Evolutionary conservation across 2,797 vertebrate species (phyloP), one percentile per base, ranked within the genome.

Genomic region (Antennarius maculatus): DNA sequence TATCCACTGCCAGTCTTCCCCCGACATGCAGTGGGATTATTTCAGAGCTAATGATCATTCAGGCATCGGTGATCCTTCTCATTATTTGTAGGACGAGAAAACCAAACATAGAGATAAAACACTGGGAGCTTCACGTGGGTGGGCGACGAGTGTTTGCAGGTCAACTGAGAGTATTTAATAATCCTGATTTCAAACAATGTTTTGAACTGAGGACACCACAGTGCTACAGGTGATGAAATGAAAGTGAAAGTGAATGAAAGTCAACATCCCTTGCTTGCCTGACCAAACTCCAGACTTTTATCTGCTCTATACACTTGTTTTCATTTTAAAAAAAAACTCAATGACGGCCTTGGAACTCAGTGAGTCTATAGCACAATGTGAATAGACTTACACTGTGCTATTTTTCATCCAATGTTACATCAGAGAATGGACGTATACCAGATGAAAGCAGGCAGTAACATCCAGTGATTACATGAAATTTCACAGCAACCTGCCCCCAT

Each of bases 381-480:
- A 65, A 56, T 47, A 71, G 54, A 64, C 39, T 31, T 12, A 41
- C 18, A 61, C 39, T 51, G 34, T 55, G 59, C 29, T 61, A 16
- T 82, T 66, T 56, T 69, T 69, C 66, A 70, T 77, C 65, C 77
- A 41, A 60, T 79, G 83, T 48, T 61, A 59, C 62, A 69, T 60
- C 66, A 41, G 37, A 45, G 42, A 69, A 66, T 60, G 43, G 60
- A 70, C 57, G 55, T 41, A 52, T 23, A 49, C 54, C 54, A 43
- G 56, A 78, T 16, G 29, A 81, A 83, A 85, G 76, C 74, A 80
- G 51, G 68, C 62, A 91, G 90, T 92, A 94, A 94, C 91, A 90
- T 92, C 71, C 48, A 5, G 70, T 92, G 91, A 94, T 93, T 90
- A 89, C 86, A 86, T 88, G 88, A 89, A 78, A 71, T 91, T 86